Evolutionary conservation across 1,140 invertebrate genomes (phyloP).

Genomic region (Drepana arcuata): DNA sequence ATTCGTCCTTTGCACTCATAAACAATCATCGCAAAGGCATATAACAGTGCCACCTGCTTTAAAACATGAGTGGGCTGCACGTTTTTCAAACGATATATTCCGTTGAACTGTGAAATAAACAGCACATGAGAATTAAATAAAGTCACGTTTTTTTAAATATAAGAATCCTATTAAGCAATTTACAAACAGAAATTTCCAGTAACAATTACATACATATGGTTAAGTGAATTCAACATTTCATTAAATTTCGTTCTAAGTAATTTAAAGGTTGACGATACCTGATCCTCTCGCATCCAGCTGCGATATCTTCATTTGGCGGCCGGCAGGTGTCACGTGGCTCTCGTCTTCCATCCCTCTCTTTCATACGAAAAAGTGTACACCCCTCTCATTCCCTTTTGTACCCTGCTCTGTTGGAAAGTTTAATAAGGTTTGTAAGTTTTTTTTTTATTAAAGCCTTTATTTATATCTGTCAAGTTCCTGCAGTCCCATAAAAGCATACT

Average conservation of each 20-base stretch:
- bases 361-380: constrained; percentile 7
- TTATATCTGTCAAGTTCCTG: constrained; percentile 51
- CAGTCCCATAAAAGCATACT: constrained; percentile 44
- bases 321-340: constrained; percentile 64
- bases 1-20: too few relatives aligned
- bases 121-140: neutral
- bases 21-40: too few relatives aligned
- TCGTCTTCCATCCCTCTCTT: constrained; percentile 23
- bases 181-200: too few relatives aligned
- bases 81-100: too few relatives aligned
- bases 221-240: constrained; percentile 5
- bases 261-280: constrained; percentile 37
- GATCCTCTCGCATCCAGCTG: constrained; percentile 58
- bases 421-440: constrained; percentile 40
- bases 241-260: constrained; percentile 11
- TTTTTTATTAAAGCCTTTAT: constrained; percentile 47
- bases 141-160: neutral
- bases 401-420: constrained; percentile 44
- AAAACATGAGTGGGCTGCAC: too few relatives aligned
- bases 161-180: too few relatives aligned
- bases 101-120: too few relatives aligned
- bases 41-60: too few relatives aligned
- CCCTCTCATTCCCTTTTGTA: constrained; percentile 45
- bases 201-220: too few relatives aligned
- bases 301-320: constrained; percentile 67